Base-by-base conservation (phyloP, 2,888 invertebrate genomes). In the Auanema sp. region DNA sequence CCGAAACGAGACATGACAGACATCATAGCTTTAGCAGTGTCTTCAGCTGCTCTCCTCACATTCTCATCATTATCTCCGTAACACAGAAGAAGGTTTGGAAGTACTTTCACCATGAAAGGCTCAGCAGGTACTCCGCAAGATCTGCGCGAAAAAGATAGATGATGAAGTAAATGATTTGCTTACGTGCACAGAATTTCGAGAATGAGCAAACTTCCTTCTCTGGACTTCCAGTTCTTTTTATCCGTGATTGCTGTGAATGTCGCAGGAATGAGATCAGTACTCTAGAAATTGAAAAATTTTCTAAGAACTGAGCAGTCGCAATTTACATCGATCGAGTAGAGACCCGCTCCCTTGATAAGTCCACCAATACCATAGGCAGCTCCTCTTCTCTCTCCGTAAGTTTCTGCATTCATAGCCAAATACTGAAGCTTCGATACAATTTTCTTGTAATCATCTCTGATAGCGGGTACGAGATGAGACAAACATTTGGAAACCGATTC, bases 401-500 rank as follows among this genome's bases (percentile, higher is more conserved):
- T 92, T 76, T 93, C 92, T 0, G 92, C 92, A 71, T 93, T 92
- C 23, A 94, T 88, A 51, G 96, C 87, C 65, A 92, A 90, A 79
- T 91, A 89, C 84, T 94, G 88, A 42, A 98, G 88, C 83, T 91
- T 91, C 82, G 91, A 90, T 55, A 96, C 90, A 79, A 95, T 90
- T 58, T 89, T 89, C 0, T 92, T 91, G 4, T 93, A 92, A 80
- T 95, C 92, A 80, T 95, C 91, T 84, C 91, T 92, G 23, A 98
- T 90, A 0, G 93, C 91, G 0, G 92, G 92, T 71, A 97, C 92
- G 66, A 98, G 86, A 79, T 92, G 92, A 0, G 96, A 94, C 68
- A 98, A 87, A 84, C 97, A 98, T 85, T 93, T 92, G 51, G 95
- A 92, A 0, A 97, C 96, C 0, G 97, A 92, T 86, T 95, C 94